Evolutionary conservation across 2,797 vertebrate genomes (phyloP), one percentile per base, ranked within the genome.

Genomic region (Staurois parvus): DNA sequence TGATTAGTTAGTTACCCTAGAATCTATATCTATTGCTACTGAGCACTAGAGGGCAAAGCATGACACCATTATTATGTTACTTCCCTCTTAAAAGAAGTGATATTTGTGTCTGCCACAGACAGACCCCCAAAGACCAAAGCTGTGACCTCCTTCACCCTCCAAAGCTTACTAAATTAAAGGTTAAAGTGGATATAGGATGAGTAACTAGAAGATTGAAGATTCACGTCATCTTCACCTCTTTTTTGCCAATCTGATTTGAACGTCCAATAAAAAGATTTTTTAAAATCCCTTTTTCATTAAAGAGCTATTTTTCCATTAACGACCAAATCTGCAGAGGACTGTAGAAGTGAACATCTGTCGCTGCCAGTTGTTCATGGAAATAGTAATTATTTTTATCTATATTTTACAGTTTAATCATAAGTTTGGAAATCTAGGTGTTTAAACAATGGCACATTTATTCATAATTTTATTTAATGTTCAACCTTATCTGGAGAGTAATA

Each of bases 1-100:
- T 83, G 76, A 89, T 87, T 76, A 29, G 30, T 87, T 87, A 91
- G 86, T 76, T 87, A 87, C 81, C 87, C 90, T 84, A 52, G 52
- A 87, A 92, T 88, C 89, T 78, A 81, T 90, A 91, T 88, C 90
- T 45, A 37, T 37, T 37, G 34, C 6, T 37, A 37, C 7, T 8
- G 6, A 7, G 32, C 32, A 34, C 32, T 34, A 37, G 37, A 37
- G 6, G 34, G 34, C 34, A 0, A 8, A 37, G 34, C 26, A 67
- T 11, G 89, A 91, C 90, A 93, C 91, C 70, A 74, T 1, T 12
- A 45, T 45, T 45, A 13, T 45, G 42, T 2, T 45, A 45, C 1
- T 13, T 45, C 42, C 2, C 42, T 45, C 42, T 13, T 45, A 86
- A 68, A 56, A 32, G 30, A 59, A 30, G 21, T 66, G 29, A 83